Conservation (phyloP, 2,888 invertebrate genomes). For the Empis stercorea region DNA sequence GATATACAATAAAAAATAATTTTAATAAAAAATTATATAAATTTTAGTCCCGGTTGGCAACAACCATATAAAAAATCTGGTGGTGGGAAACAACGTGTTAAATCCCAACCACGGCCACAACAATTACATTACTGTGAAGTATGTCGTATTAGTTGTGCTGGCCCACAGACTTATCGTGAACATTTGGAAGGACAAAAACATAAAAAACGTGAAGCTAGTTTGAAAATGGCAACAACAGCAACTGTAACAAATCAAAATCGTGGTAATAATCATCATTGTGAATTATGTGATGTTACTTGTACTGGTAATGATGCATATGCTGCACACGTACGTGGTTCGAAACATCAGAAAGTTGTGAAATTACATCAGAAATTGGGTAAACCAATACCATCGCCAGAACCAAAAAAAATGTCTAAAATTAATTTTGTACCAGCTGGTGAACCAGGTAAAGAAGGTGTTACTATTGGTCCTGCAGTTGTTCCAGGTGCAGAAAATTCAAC, state of each 20-base stretch:
- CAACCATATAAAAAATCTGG: slow-evolving; percentile 47
- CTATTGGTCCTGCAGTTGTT: slow-evolving; percentile 9
- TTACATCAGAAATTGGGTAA: slow-evolving; percentile 95
- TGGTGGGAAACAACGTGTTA: slow-evolving; percentile 22
- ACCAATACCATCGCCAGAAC: slow-evolving; percentile 91
- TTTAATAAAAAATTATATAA: no score
- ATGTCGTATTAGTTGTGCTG: slow-evolving; percentile 96
- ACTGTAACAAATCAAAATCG: slow-evolving; percentile 49
- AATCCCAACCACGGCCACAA: slow-evolving; percentile 75
- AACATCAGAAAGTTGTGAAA: slow-evolving; percentile 95
- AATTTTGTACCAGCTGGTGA: slow-evolving; percentile 34
- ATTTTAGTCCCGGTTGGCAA: slow-evolving; percentile 27
- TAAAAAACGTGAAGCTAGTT: slow-evolving; percentile 91
- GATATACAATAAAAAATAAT: no score
- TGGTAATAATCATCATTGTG: slow-evolving; percentile 63
- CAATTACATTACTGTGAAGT: slow-evolving; percentile 97
- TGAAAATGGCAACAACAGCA: slow-evolving; percentile 56
- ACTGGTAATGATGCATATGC: slow-evolving; percentile 98
- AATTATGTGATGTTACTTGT: slow-evolving; percentile 96
- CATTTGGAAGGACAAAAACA: slow-evolving; percentile 98
- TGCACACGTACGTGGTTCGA: slow-evolving; percentile 93
- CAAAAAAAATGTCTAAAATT: slow-evolving; percentile 60
- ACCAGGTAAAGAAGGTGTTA: slow-evolving; percentile 7
- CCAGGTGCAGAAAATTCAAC: slow-evolving; percentile 7
- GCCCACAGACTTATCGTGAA: slow-evolving; percentile 87